Conservation (phyloP, 2,797 vertebrate species). For the Mergus octosetaceus region DNA sequence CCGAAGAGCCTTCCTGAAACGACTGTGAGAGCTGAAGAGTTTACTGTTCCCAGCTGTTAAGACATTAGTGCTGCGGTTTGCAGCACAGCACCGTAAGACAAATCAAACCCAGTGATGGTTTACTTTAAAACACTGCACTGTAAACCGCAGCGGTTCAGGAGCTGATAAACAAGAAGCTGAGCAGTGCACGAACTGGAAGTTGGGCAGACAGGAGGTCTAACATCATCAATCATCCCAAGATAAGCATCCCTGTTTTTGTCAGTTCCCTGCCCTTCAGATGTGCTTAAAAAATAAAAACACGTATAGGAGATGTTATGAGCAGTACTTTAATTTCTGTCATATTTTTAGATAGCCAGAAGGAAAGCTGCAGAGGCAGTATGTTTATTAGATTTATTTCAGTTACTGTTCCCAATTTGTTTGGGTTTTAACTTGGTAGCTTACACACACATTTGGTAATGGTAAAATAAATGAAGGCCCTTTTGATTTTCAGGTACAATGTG, state of each 20-base stretch:
- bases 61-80: slow-evolving; percentile 1
- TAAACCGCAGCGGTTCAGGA: slow-evolving; percentile 12
- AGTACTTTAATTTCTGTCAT: background rate
- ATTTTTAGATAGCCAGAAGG: background rate
- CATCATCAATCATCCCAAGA: background rate
- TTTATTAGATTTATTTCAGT: background rate
- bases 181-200: background rate
- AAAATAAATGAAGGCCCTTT: background rate
- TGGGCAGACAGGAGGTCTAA: slow-evolving; percentile 3
- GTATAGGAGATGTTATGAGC: background rate
- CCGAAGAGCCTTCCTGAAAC: background rate
- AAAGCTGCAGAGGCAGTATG: background rate
- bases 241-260: background rate
- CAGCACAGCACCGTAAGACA: background rate
- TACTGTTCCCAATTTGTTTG: background rate
- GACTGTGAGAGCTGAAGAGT: background rate
- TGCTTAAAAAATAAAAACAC: background rate
- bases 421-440: background rate
- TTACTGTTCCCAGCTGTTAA: slow-evolving; percentile 12
- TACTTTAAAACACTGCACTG: slow-evolving; percentile 22
- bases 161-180: slow-evolving; percentile 13
- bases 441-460: background rate
- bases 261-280: background rate
- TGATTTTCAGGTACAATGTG: slow-evolving; percentile 83
- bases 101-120: background rate